Base-by-base conservation (phyloP, 2,888 invertebrate species). In the Lordiphosa andalusiaca region DNA sequence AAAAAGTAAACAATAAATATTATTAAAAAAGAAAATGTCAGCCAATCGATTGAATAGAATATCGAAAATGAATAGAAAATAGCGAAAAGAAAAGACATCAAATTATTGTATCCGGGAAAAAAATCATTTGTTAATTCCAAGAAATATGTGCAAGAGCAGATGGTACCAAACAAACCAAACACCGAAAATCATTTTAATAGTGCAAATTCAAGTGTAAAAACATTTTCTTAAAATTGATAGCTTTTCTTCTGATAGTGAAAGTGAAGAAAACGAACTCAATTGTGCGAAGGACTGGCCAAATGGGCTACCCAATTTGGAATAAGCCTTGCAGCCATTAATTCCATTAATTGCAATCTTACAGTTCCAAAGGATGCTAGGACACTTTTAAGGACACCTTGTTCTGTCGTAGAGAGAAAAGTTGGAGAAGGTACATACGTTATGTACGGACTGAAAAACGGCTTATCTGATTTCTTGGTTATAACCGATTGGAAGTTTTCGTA, bases 331-430 rank as follows among this genome's bases (percentile, higher is more conserved):
- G 50, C 51, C 25, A 13, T 57, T 35, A 56, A 51, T 51, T 44
- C 50, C 30, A 40, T 40, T n/a, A 41, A 57, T 6, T 47, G 33
- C 19, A 38, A 36, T 46, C 47, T 51, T 9, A 16, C 10, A 37
- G 42, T 48, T 4, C 47, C 47, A 41, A 58, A 58, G 53, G 57
- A 53, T n/a, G 52, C 42, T n/a, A 48, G 57, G n/a, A 58, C 57
- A 7, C 44, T 47, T 38, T 39, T 44, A 36, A 46, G 54, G 23
- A 53, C 51, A 19, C 52, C 41, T 52, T n/a, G 30, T 10, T 38
- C 51, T n/a, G 51, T 47, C 13, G 12, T 12, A 4, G 5, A 56
- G 7, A 46, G 56, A 25, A 46, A 23, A n/a, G 50, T 39, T 44
- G 39, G 33, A 13, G 53, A 7, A 33, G 44, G 25, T 1, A 41